Evolutionary conservation across 2,113 vertebrate genomes (phyloP), one percentile per base, ranked within the genome.

Genomic region (Deroptyus accipitrinus): DNA sequence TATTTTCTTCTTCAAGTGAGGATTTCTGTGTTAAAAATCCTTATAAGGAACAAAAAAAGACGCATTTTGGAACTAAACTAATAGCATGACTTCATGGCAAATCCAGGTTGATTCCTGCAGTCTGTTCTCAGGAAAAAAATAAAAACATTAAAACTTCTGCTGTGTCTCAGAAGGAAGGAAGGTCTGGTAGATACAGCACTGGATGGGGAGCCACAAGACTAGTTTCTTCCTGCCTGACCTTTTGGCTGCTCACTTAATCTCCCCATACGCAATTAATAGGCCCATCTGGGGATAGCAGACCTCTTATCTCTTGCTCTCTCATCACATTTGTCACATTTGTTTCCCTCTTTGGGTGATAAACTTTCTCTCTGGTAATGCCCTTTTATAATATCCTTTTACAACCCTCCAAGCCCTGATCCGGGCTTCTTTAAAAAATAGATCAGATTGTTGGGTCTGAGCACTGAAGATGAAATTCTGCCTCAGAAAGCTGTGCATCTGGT

Each of bases 181-280:
- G 63, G 8, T 81, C 68, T 88, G 23, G 72, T 81, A 37, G 49
- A 54, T 63, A 54, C 1, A 2, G 39, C 41, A 33, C n/a, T 88
- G 76, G 28, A 64, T 37, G 30, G 5, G 13, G 17, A 73, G 46
- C 92, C 72, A 46, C 8, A 23, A 81, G 55, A 90, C 35, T 72
- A 63, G 37, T 20, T 42, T 93, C 52, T 77, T 94, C 67, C 92
- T 88, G 72, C 10, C 2, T 83, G 91, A 83, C 95, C 88, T 96
- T 92, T 94, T 62, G 88, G n/a, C 73, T 90, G 41, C 72, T 61
- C 83, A 39, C 52, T 95, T 88, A 52, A 92, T 97, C 68, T 91
- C 72, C 41, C 42, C 48, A 23, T 52, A 46, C 1, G 1, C 63
- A 86, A 88, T 83, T 90, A 96, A 95, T 46, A 74, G 55, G 27